phyloP scores from a whole-genome alignment of 2,113 vertebrate species.

The Emydocephalus ijimae region DNA sequence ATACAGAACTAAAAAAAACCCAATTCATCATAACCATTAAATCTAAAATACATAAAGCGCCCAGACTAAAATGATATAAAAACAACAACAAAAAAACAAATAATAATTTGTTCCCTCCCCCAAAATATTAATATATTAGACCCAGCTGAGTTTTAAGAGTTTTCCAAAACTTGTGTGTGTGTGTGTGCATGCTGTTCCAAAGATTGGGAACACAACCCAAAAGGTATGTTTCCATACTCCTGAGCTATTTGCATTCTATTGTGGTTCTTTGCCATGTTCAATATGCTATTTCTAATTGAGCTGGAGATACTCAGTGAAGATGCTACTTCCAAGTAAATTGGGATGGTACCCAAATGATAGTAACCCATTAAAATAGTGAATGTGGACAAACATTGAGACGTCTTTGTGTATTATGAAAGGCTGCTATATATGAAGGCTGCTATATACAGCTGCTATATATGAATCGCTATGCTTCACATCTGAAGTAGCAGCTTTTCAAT shows the following conservation, averaged over 20 bases:
- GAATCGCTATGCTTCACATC: neutral
- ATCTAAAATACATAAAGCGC: neutral
- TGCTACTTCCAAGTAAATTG: neutral
- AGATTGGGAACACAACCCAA: neutral
- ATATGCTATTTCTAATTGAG: neutral
- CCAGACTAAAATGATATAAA: neutral
- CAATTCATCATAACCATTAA: neutral
- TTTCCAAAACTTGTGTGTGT: neutral
- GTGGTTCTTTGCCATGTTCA: neutral
- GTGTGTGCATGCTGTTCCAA: neutral
- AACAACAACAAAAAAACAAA: neutral
- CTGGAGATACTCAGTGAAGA: neutral
- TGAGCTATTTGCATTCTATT: neutral
- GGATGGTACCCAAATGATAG: neutral
- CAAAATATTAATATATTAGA: neutral
- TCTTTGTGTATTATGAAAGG: neutral
- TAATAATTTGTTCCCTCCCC: neutral
- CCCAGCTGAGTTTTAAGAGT: neutral
- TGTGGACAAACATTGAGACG: neutral
- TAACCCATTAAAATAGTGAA: neutral
- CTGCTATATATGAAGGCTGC: neutral
- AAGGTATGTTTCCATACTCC: neutral
- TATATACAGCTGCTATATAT: neutral
- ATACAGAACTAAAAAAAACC: neutral
- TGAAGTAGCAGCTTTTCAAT: neutral